Base-by-base conservation (phyloP, 2,888 invertebrate genomes). In the Xestia xanthographa region DNA sequence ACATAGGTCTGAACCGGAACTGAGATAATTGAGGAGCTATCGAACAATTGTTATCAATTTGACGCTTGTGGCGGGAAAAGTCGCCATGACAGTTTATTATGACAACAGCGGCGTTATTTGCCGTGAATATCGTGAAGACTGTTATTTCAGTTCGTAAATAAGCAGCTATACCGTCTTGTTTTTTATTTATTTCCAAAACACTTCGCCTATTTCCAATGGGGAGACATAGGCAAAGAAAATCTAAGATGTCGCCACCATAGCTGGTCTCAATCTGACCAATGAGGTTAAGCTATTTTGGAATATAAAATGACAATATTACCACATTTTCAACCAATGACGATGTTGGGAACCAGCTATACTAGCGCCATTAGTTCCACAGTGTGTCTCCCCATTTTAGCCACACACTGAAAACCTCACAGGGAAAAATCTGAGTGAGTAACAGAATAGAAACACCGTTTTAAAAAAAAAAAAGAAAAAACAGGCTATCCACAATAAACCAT, bases 31-130 rank as follows among this genome's bases (percentile, higher is more conserved):
- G 75, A 70, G 53, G 58, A 56, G 75, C 56, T 74, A 79, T 83
- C 62, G 74, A 73, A 80, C 56, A 75, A 82, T 73, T 77, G 86
- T 72, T 73, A 77, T 85, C 70, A 82, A 82, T 83, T 81, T 72
- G 70, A 63, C n/a, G 82, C 86, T 72, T 41, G 45, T 38, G 77
- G 82, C 82, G 60, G 86, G 71, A 82, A 80, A 83, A 85, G 67
- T 76, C 14, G 45, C 62, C 56, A 56, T 62, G 70, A 63, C 84
- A 79, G 62, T 50, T 63, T 76, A 75, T 58, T 63, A 26, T 60
- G 65, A 77, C 34, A 41, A 53, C 22, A 2, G 22, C 22, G 1
- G 48, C 3, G 56, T 66, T 63, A 75, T 75, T 81, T 62, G 48
- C 5, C 5, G 45, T 41, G 17, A 53, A 62, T 53, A 45, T 45